phyloP scores from a whole-genome alignment of 2,797 vertebrate genomes.

The Neosalanx taihuensis region DNA sequence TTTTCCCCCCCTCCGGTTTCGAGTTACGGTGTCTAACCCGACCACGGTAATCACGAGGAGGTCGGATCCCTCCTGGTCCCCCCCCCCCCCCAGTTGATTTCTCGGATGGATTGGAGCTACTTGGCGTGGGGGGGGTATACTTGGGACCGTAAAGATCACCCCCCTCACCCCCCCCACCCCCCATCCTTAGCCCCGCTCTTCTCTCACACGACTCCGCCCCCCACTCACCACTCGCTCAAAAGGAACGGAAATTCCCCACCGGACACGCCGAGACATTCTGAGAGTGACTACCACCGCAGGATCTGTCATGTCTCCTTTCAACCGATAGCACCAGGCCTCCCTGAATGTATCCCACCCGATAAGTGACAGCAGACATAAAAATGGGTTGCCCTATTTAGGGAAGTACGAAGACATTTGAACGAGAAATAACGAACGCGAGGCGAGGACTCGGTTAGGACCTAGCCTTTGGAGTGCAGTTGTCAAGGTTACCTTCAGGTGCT shows the following conservation, averaged over 20 bases:
- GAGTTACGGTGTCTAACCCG: not conserved
- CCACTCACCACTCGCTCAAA: slow-evolving; percentile 8
- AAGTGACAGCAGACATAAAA: slow-evolving; percentile 88
- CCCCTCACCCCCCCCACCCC: slow-evolving; percentile 14
- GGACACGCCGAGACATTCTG: slow-evolving; percentile 23
- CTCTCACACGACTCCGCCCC: no score
- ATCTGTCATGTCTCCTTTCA: slow-evolving; percentile 27
- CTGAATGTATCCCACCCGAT: slow-evolving; percentile 31
- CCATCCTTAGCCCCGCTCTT: not conserved
- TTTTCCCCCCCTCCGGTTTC: no score
- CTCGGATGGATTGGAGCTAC: slow-evolving; percentile 1
- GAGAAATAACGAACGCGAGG: slow-evolving; percentile 17
- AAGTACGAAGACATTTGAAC: slow-evolving; percentile 62
- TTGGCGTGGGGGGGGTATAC: not conserved
- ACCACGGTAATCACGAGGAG: not conserved
- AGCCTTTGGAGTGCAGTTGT: slow-evolving; percentile 72
- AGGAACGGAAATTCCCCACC: slow-evolving; percentile 23
- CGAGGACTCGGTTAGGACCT: slow-evolving; percentile 44
- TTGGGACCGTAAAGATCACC: not conserved
- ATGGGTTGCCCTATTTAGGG: slow-evolving; percentile 79
- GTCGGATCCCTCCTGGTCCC: not conserved
- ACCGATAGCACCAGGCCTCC: slow-evolving; percentile 29
- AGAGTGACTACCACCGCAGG: slow-evolving; percentile 16
- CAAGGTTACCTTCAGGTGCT: slow-evolving; percentile 28
- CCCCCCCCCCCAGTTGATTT: not conserved